Conservation (phyloP, 2,888 invertebrate genomes). For the Cerastis leucographa region DNA sequence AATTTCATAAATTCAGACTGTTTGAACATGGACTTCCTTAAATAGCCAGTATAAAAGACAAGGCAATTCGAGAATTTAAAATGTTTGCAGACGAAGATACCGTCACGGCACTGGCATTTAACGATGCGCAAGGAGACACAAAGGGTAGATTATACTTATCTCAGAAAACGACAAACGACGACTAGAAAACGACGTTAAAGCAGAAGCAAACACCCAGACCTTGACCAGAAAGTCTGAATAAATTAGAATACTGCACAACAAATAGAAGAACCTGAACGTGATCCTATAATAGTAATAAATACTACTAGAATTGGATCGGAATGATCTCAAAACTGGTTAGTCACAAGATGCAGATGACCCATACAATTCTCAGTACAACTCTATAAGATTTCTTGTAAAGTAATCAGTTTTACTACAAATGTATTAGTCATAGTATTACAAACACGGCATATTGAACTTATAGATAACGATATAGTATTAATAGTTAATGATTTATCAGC, state of each 20-base stretch:
- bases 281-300: not conserved
- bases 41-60: not conserved
- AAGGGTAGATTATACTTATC: not conserved
- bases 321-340: conserved; percentile 8
- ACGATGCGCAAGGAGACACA: conserved; percentile 5
- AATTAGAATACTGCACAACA: not conserved
- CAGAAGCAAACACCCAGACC: not conserved
- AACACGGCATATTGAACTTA: conserved; percentile 6
- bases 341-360: conserved; percentile 18
- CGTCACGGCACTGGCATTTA: not conserved
- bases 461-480: conserved; percentile 7
- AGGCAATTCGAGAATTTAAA: conserved; percentile 16
- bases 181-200: conserved; percentile 11
- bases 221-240: not conserved
- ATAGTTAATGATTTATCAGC: conserved; percentile 13
- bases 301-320: not conserved
- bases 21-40: not conserved
- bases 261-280: not conserved
- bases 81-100: conserved; percentile 2
- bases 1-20: conserved; percentile 25
- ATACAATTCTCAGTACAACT: conserved; percentile 31
- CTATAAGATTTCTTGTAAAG: conserved; percentile 24
- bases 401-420: conserved; percentile 29
- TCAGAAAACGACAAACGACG: too few relatives aligned
- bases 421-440: conserved; percentile 36